Conservation (phyloP, 2,888 invertebrate species). For the Ormyrus pomaceus region DNA sequence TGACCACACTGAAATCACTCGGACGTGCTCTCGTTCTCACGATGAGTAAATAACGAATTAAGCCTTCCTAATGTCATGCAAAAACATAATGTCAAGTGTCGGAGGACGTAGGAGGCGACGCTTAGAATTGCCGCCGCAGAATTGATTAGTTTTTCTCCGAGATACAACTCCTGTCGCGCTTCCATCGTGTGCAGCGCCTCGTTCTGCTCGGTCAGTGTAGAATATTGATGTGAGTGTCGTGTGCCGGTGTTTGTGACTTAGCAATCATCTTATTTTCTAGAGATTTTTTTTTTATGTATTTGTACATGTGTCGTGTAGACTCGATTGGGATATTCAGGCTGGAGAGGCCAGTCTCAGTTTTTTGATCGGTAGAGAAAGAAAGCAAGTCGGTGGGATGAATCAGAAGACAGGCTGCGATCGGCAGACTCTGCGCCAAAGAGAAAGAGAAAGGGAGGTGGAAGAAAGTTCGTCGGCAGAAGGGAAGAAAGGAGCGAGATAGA, state of each 20-base stretch:
- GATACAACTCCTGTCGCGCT: constrained; percentile 25
- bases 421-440: not conserved
- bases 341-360: too few species aligned
- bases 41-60: constrained; percentile 45
- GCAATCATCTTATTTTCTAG: constrained; percentile 1
- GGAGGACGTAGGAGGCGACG: constrained; percentile 28
- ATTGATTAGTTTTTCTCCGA: too few species aligned
- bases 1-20: constrained; percentile 52
- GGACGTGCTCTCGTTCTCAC: constrained; percentile 49
- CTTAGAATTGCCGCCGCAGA: too few species aligned
- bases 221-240: constrained; percentile 31
- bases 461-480: constrained; percentile 5
- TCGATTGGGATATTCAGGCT: constrained; percentile 7
- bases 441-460: not conserved
- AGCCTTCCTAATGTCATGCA: constrained; percentile 57
- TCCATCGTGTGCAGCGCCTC: constrained; percentile 16
- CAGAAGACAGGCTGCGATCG: not conserved
- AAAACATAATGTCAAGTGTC: constrained; percentile 38
- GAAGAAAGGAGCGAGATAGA: not conserved
- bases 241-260: constrained; percentile 29
- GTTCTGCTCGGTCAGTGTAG: constrained; percentile 16
- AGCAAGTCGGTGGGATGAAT: not conserved
- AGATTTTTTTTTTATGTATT: not conserved
- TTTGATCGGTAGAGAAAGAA: too few species aligned
- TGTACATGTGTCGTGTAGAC: constrained; percentile 15